A percentile compares a stretch with the other conserved stretches of the same genome.
phyloP scores from a whole-genome alignment of 2,888 invertebrate species.

The Molorchus minor region DNA sequence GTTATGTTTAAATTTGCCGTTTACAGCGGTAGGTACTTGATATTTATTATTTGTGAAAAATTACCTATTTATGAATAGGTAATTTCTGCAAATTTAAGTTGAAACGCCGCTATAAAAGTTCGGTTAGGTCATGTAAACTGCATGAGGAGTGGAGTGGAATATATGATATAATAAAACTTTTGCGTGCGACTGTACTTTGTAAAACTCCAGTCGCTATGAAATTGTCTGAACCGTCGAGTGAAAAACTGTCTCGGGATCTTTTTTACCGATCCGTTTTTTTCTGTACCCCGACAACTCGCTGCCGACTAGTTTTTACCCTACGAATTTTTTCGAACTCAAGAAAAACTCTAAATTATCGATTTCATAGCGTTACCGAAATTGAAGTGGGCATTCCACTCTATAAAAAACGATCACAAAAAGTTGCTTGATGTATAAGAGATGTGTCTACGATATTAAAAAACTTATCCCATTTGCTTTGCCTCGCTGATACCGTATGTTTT shows the following conservation, averaged over 20 bases:
- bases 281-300: slow-evolving; percentile 52
- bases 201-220: slow-evolving; percentile 52
- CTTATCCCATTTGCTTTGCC: slow-evolving; percentile 41
- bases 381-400: slow-evolving; percentile 53
- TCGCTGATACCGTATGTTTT: slow-evolving; percentile 42
- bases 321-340: slow-evolving; percentile 56
- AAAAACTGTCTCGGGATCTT: slow-evolving; percentile 60
- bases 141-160: slow-evolving; percentile 1
- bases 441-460: slow-evolving; percentile 46
- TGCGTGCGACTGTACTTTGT: slow-evolving; percentile 44
- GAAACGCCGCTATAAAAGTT: too few relatives aligned
- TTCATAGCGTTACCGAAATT: slow-evolving; percentile 55
- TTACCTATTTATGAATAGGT: too few relatives aligned
- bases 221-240: slow-evolving; percentile 58
- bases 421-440: slow-evolving; percentile 44
- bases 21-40: neutral
- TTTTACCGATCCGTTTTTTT: slow-evolving; percentile 58
- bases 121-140: too few relatives aligned
- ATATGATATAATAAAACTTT: slow-evolving; percentile 38
- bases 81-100: too few relatives aligned
- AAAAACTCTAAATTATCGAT: slow-evolving; percentile 59
- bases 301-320: slow-evolving; percentile 60
- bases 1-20: too few relatives aligned
- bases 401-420: slow-evolving; percentile 44
- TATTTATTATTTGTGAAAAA: neutral